Evolutionary conservation across 1,140 invertebrate species (phyloP).

Genomic region (Tetragonula clypearis): DNA sequence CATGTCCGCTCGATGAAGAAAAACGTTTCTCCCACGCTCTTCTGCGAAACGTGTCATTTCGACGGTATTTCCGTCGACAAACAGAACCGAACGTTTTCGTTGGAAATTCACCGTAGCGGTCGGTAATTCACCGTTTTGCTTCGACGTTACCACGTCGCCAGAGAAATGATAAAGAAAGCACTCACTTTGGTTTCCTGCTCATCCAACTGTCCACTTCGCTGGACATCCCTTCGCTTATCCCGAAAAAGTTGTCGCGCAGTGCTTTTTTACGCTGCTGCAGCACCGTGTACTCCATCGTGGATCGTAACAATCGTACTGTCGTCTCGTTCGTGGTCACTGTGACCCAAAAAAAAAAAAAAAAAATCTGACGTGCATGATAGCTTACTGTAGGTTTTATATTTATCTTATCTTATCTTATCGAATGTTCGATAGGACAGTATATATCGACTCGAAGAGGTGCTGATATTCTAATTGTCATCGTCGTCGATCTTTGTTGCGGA

Average conservation of each 20-base stretch:
- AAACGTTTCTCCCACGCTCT: neutral
- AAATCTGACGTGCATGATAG: neutral
- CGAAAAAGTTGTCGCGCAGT: neutral
- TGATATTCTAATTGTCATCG: neutral
- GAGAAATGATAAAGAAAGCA: slow-evolving; percentile 30
- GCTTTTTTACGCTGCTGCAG: neutral
- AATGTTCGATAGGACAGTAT: neutral
- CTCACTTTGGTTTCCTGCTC: slow-evolving; percentile 61
- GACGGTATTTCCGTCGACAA: neutral
- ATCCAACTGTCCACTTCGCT: slow-evolving; percentile 47
- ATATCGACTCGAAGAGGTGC: neutral
- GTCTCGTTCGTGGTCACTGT: neutral
- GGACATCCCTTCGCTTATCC: rapidly evolving
- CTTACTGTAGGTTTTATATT: neutral
- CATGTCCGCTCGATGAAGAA: neutral
- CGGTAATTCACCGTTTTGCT: neutral
- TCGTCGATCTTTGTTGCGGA: neutral
- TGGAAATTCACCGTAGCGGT: neutral
- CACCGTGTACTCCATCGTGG: neutral
- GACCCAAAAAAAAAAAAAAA: neutral
- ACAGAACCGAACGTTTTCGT: neutral
- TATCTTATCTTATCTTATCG: neutral
- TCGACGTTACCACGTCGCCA: neutral
- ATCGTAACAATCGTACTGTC: no score
- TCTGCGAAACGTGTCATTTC: neutral